Evolutionary conservation across 2,888 invertebrate species (phyloP), one percentile per base, ranked within the genome.

Genomic region (Dione vanillae): DNA sequence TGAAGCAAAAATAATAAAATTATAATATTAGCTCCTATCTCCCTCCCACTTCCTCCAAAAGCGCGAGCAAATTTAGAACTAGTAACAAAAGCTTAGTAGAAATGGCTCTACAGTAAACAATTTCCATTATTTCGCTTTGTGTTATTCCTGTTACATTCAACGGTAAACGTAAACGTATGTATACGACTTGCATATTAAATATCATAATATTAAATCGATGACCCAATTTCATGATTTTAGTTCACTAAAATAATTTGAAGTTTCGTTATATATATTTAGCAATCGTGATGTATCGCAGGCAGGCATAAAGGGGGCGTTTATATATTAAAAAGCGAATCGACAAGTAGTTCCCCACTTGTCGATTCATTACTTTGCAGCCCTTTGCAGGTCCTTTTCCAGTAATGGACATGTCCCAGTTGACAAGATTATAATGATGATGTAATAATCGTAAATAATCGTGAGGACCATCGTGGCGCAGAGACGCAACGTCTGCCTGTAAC

Each of bases 121-220:
- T 61, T 6, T n/a, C 45, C 27, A 35, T 45, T 45, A 43, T 43
- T 43, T 45, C 11, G 45, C 61, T 35, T 45, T 61, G 45, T 45
- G 20, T 20, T n/a, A 45, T 61, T 61, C 35, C 45, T n/a, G 45
- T 43, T 43, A 43, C 14, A 10, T 43, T 8, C n/a, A 27, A 59
- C 10, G 43, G 43, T 43, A 43, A 16, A 59, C 35, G 35, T 47
- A 16, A 47, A 19, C 1, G 10, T 35, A n/a, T 9, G 37, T 19
- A 37, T 6, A 37, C 5, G 37, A 61, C 61, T 61, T 45, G 61
- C 45, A 61, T 61, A 61, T 43, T 45, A 61, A 61, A 61, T 61
- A 61, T 27, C 5, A 5, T 61, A 43, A 52, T 45, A 45, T 61
- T 59, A 45, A 37, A 45, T 61, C 27, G 45, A 61, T 45, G 35